These are phyloP conservation scores for Oostethus manadensis DNA, from an alignment of 2,113 vertebrate genomes.

Conservation along the genomic window DNA sequence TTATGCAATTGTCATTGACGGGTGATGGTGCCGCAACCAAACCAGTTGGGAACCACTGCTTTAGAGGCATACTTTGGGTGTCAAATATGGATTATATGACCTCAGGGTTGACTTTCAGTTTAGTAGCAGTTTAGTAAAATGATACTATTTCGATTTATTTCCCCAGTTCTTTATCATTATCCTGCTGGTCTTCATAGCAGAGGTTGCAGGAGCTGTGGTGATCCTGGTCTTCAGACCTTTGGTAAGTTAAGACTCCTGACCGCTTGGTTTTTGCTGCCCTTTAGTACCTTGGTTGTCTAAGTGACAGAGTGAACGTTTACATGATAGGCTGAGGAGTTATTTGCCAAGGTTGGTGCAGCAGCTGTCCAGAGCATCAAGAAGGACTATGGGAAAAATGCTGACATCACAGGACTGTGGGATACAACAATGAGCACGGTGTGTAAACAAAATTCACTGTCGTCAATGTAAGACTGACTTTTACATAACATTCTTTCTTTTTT, in stretches of 20 bases:
- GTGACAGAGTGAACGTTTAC: background rate
- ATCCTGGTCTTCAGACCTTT: slow-evolving; percentile 73
- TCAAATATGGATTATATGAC: background rate
- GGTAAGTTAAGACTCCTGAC: slow-evolving; percentile 55
- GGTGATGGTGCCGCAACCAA: too few species aligned
- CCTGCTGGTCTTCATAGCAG: slow-evolving; percentile 75
- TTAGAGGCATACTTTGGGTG: too few species aligned
- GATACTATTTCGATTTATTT: background rate
- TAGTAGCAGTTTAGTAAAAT: too few species aligned
- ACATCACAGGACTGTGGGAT: slow-evolving; percentile 72
- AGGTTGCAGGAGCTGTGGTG: slow-evolving; percentile 74
- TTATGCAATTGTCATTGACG: too few species aligned
- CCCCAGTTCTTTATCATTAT: slow-evolving; percentile 75
- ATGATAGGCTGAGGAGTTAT: slow-evolving; percentile 61
- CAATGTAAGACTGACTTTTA: background rate
- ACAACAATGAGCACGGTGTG: slow-evolving; percentile 69
- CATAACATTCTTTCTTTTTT: slow-evolving; percentile 11
- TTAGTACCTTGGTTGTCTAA: background rate
- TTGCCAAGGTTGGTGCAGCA: slow-evolving; percentile 50
- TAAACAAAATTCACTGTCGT: too few species aligned
- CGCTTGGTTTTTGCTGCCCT: background rate
- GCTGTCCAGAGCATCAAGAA: slow-evolving; percentile 52
- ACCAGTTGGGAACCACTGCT: too few species aligned
- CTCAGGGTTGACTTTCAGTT: too few species aligned
- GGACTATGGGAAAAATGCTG: slow-evolving; percentile 58